phyloP scores from a whole-genome alignment of 2,888 invertebrate species.

The Capitulum mitella region DNA sequence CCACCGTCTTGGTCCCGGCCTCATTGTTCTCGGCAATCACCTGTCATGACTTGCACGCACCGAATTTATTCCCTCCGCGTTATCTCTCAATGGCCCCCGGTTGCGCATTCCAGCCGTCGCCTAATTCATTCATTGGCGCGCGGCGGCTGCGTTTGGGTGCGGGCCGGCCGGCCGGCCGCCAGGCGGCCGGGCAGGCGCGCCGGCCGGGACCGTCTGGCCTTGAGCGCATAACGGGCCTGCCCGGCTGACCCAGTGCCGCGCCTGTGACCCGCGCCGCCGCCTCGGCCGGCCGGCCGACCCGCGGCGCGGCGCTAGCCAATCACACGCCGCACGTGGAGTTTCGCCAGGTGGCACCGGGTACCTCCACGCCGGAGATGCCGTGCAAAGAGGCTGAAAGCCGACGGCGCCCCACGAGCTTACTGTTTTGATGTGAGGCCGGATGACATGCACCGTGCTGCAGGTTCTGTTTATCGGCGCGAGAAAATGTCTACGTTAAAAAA shows the following conservation, averaged over 20 bases:
- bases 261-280: neutral
- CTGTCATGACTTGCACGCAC: neutral
- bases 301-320: too few species aligned
- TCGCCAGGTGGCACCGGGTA: too few species aligned
- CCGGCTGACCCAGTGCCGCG: slow-evolving; percentile 6
- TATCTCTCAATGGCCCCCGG: neutral
- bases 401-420: too few species aligned
- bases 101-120: neutral
- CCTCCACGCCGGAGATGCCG: too few species aligned
- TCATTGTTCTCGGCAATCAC: neutral
- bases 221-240: slow-evolving; percentile 7
- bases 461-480: too few species aligned
- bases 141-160: neutral
- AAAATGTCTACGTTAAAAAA: too few species aligned
- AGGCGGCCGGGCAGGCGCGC: neutral
- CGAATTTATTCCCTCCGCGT: neutral
- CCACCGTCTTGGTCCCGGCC: neutral
- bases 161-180: neutral
- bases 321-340: too few species aligned
- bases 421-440: too few species aligned
- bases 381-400: too few species aligned
- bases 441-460: too few species aligned
- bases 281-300: neutral
- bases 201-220: neutral
- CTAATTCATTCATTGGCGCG: neutral